Percentiles rank a stretch among this genome's conserved stretches.
phyloP scores from a whole-genome alignment of 2,888 invertebrate species.

The Spatulosminthurus flaviceps region DNA sequence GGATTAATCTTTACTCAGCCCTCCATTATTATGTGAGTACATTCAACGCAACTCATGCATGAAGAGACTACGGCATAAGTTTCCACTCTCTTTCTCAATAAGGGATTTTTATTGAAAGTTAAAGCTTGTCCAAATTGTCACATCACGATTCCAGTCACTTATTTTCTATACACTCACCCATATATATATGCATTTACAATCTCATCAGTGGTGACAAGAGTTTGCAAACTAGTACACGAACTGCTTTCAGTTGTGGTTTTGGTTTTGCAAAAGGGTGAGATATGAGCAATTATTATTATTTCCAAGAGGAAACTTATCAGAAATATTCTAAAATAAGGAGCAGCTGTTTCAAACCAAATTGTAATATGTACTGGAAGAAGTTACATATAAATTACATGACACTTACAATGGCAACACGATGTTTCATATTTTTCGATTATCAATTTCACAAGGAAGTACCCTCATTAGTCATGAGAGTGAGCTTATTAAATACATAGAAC shows the following conservation, averaged over 20 bases:
- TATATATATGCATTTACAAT: background rate
- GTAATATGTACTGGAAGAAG: no score
- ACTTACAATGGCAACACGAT: background rate
- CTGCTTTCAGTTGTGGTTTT: background rate
- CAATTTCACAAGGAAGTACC: background rate
- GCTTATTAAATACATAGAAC: background rate
- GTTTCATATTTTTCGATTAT: background rate
- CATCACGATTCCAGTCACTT: background rate
- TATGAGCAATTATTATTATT: no score
- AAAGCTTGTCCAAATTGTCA: conserved; percentile 28
- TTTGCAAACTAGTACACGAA: background rate
- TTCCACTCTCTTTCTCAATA: background rate
- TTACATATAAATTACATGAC: background rate
- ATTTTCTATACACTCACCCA: background rate
- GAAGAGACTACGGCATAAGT: no score
- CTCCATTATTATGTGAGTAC: no score
- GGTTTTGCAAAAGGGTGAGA: no score
- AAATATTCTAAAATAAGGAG: background rate
- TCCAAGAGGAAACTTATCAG: no score
- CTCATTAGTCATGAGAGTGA: no score
- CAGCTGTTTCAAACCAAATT: background rate
- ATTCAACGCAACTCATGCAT: no score
- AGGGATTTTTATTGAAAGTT: conserved; percentile 34
- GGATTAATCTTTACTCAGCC: no score
- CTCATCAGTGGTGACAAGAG: conserved; percentile 2